Evolutionary conservation across 2,888 invertebrate genomes (phyloP), one percentile per base, ranked within the genome.

Genomic region (Nipponacmea schrenckii): DNA sequence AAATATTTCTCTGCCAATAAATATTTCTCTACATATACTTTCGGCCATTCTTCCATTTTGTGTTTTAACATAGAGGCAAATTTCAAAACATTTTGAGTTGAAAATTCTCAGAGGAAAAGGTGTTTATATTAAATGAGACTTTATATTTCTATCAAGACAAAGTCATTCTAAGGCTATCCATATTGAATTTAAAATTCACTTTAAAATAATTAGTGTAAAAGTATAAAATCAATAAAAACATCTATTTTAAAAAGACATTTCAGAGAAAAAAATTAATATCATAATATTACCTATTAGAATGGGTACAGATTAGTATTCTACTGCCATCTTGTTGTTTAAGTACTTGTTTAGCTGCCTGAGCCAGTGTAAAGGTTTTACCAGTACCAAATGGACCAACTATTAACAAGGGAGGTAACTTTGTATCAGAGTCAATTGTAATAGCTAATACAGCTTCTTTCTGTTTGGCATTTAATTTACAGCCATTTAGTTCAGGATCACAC

Each of bases 351-450:
- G 94, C 93, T 0, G 93, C 93, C 81, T 89, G 88, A 0, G 94
- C 94, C 79, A 95, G 89, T 0, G 95, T 95, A 84, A 93, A 95
- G 0, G 95, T 95, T 86, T 95, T 95, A 0, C 95, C 95, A 0
- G 95, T 95, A n/a, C 95, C 95, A 88, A 94, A 95, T 0, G 95
- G 95, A 0, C 87, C 87, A n/a, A 87, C 81, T 56, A 88, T 79
- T 48, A 88, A 77, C 24, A 88, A 74, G 14, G 88, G 88, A 31
- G 86, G 85, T 68, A 84, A 73, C 62, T 78, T 77, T 56, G 79
- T 74, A 66, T 80, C 75, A 27, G 72, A 77, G 68, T 77, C 79
- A 24, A 79, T 77, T 20, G 94, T 93, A 74, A 95, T 94, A 8
- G 94, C 93, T 68, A 93, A 91, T 1, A 95, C 92, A 0, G 95